phyloP scores from a whole-genome alignment of 2,888 invertebrate species.

The Lasiommata megera region DNA sequence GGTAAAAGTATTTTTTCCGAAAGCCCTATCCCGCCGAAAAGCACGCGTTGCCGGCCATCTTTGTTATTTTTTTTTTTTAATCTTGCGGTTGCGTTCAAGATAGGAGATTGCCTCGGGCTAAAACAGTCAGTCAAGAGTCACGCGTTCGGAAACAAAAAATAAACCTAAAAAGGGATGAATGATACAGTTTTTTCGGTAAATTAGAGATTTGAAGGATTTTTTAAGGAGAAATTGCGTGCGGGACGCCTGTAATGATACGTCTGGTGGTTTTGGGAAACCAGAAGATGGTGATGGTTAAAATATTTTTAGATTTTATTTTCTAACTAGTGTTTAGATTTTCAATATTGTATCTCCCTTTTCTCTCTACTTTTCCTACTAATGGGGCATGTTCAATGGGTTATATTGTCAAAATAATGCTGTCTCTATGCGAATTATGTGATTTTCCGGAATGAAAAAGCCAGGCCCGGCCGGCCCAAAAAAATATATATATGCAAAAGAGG shows the following conservation, averaged over 20 bases:
- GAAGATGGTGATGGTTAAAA: slow-evolving; percentile 2
- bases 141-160: slow-evolving; percentile 54
- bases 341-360: too few relatives aligned
- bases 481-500: too few relatives aligned
- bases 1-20: slow-evolving; percentile 70
- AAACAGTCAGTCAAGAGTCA: slow-evolving; percentile 80
- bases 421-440: too few relatives aligned
- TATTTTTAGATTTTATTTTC: slow-evolving; percentile 30
- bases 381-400: too few relatives aligned
- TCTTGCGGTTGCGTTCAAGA: slow-evolving; percentile 62
- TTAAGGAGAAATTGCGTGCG: slow-evolving; percentile 74
- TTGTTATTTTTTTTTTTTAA: slow-evolving; percentile 58
- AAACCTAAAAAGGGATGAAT: slow-evolving; percentile 66
- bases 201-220: slow-evolving; percentile 67
- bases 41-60: slow-evolving; percentile 53
- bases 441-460: too few relatives aligned
- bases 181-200: slow-evolving; percentile 79
- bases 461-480: too few relatives aligned
- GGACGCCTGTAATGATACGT: slow-evolving; percentile 65
- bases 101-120: slow-evolving; percentile 66
- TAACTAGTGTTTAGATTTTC: background rate
- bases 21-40: slow-evolving; percentile 61
- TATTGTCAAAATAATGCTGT: too few relatives aligned
- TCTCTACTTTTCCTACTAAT: too few relatives aligned
- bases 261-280: slow-evolving; percentile 45